These are phyloP conservation scores for Andinoacara biseriatus DNA, from an alignment of 2,113 vertebrate species.

Conservation along the genomic window DNA sequence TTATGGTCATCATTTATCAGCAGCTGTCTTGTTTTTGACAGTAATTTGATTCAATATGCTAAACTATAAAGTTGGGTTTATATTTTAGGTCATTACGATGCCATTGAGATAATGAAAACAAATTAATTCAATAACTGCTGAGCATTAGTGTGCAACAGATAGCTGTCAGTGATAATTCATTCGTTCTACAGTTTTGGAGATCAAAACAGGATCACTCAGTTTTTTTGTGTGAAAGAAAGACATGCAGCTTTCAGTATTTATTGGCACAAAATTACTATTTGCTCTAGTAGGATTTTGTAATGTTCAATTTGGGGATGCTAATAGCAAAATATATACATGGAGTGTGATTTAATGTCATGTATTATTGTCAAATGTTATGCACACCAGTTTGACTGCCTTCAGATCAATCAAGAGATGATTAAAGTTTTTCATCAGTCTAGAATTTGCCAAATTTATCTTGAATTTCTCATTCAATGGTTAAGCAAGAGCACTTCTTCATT, in stretches of 20 bases:
- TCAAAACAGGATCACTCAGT: constrained; percentile 40
- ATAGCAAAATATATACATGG: not conserved
- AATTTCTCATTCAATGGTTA: not conserved
- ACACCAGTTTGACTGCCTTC: not conserved
- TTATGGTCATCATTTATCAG: not conserved
- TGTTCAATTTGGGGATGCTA: not conserved
- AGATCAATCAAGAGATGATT: not conserved
- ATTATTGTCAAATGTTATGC: not conserved
- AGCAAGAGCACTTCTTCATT: not conserved
- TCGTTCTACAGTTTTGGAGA: constrained; percentile 35
- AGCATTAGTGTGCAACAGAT: constrained; percentile 41
- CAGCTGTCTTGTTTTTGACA: not conserved
- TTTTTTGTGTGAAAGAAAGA: constrained; percentile 36
- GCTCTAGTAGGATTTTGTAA: not conserved
- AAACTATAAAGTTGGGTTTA: not conserved
- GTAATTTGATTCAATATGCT: not conserved
- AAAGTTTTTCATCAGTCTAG: not conserved
- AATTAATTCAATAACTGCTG: constrained; percentile 60
- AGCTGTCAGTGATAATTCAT: constrained; percentile 58
- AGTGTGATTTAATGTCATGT: not conserved
- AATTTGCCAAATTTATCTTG: not conserved
- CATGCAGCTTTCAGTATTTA: constrained; percentile 42
- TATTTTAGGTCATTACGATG: constrained; percentile 8
- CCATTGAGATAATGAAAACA: constrained; percentile 31
- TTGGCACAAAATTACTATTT: constrained; percentile 12